These are phyloP conservation scores for Poeciliopsis occidentalis DNA, from an alignment of 2,113 vertebrate species.

Conservation along the genomic window DNA sequence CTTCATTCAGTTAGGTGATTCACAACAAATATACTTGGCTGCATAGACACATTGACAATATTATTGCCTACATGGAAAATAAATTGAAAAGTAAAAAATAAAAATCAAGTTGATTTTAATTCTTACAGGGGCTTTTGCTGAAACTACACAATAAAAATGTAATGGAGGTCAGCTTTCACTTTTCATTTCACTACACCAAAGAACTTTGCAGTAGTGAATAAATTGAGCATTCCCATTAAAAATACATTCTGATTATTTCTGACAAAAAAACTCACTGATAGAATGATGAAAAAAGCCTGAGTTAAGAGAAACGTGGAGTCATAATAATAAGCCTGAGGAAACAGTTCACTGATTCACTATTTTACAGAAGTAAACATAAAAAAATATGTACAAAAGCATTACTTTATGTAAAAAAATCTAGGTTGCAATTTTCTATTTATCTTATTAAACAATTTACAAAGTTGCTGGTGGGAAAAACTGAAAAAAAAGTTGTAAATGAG, in stretches of 20 bases:
- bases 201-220: conserved; percentile 70
- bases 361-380: conserved; percentile 86
- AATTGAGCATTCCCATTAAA: conserved; percentile 82
- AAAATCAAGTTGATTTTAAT: conserved; percentile 70
- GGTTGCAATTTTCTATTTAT: conserved; percentile 85
- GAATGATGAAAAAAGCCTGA: conserved; percentile 89
- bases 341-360: conserved; percentile 92
- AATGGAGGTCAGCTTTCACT: neutral
- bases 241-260: conserved; percentile 89
- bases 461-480: conserved; percentile 83
- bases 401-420: conserved; percentile 57
- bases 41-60: conserved; percentile 97
- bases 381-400: conserved; percentile 55
- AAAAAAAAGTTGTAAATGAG: conserved; percentile 95
- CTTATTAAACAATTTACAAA: conserved; percentile 97
- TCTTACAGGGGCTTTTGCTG: conserved; percentile 75
- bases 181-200: conserved; percentile 67
- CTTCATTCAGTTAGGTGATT: conserved; percentile 88
- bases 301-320: conserved; percentile 85
- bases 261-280: conserved; percentile 81
- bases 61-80: conserved; percentile 92
- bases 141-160: conserved; percentile 31
- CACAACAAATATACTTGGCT: conserved; percentile 92
- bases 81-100: conserved; percentile 82
- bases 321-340: conserved; percentile 90